Evolutionary conservation across 1,140 invertebrate genomes (phyloP), one percentile per base, ranked within the genome.

Genomic region (Pinna nobilis): DNA sequence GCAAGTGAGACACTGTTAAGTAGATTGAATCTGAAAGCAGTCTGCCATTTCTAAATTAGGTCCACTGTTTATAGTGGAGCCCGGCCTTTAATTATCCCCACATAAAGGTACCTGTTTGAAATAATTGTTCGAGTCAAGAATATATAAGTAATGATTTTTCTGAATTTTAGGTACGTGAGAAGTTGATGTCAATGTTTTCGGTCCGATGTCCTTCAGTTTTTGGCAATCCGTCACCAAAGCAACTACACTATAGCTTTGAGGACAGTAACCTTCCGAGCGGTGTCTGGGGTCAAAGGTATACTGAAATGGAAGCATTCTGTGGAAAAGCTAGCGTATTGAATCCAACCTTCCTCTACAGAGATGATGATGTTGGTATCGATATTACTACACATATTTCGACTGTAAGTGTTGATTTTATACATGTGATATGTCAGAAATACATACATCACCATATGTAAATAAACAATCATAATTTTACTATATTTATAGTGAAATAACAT

Each of bases 291-390:
- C n/a, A 25, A 18, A 55, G 50, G 15, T 37, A 39, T 3, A 57
- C 47, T 7, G 67, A 82, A 50, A 66, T 55, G 37, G 77, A 81
- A 50, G 76, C 84, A 0, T 86, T 86, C 60, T 86, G 84, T 76
- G 84, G 84, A 13, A 66, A 72, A 7, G 70, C 33, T 39, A 70
- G 74, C 5, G 57, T 74, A 18, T 79, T 71, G 44, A 84, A 86
- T 50, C 84, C 84, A 2, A 55, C 18, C 4, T 78, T 59, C 28
- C 39, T 84, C 20, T 82, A 70, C 66, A 50, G 30, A 39, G 25
- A 44, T 37, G 37, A 65, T 11, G 35, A 33, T 11, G 44, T 39
- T 53, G 64, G 60, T 11, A 47, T 63, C 1, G 53, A 75, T 37
- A 32, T 71, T 5, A 32, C 20, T 32, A 47, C 53, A 15, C 60